Evolutionary conservation across 2,888 invertebrate genomes (phyloP).

Genomic region (Myopa tessellatipennis): DNA sequence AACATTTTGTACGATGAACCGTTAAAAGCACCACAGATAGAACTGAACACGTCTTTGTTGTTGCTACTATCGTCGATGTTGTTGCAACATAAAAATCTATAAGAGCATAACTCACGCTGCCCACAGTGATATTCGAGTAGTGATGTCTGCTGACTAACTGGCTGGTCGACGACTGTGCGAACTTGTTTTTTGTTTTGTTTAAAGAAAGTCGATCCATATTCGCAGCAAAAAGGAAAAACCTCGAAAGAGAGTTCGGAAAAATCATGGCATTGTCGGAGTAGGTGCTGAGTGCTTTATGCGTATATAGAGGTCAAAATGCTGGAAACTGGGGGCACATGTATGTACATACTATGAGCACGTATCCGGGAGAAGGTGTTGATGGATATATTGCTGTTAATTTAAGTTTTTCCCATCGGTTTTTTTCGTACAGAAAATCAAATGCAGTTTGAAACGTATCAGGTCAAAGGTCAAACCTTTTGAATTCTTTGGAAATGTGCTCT

Average conservation of each 20-base stretch:
- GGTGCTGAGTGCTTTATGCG: slow-evolving; percentile 22
- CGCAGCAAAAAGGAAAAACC: background rate
- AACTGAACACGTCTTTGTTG: slow-evolving; percentile 11
- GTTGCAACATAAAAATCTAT: slow-evolving; percentile 25
- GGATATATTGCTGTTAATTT: too few species aligned
- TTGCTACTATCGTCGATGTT: background rate
- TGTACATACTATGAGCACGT: too few species aligned
- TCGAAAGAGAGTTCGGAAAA: background rate
- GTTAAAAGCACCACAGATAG: background rate
- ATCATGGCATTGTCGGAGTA: background rate
- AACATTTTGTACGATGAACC: slow-evolving; percentile 7
- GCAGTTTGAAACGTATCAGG: too few species aligned
- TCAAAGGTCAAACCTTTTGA: too few species aligned
- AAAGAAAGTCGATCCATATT: too few species aligned
- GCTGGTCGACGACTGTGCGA: too few species aligned
- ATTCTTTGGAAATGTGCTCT: too few species aligned
- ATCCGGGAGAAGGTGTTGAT: too few species aligned
- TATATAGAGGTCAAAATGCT: background rate
- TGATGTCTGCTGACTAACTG: background rate
- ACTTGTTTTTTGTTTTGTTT: too few species aligned
- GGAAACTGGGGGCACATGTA: background rate
- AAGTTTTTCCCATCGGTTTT: too few species aligned
- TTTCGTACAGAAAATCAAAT: too few species aligned
- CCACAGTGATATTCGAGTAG: slow-evolving; percentile 26
- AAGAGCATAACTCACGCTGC: slow-evolving; percentile 30